These are phyloP conservation scores for Corbicula japonica DNA, from an alignment of 2,888 invertebrate species.

Conservation along the genomic window DNA sequence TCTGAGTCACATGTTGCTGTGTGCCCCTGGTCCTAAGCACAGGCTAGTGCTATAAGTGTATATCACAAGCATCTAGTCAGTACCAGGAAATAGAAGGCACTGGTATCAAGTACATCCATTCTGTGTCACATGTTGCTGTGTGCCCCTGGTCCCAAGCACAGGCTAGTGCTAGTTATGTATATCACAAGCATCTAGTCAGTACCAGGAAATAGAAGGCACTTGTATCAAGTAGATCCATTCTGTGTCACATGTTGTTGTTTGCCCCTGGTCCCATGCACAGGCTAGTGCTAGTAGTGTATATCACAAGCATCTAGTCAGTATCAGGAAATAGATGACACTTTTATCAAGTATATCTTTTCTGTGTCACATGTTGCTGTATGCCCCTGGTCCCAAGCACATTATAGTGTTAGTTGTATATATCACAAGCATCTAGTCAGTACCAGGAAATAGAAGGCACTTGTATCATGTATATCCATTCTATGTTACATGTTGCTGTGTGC, in stretches of 20 bases:
- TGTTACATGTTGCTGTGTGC: conserved; percentile 7
- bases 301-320: conserved; percentile 20
- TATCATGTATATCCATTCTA: background rate
- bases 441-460: conserved; percentile 25
- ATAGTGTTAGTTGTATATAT: conserved; percentile 28
- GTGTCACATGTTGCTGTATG: conserved; percentile 4
- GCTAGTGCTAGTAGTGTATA: conserved; percentile 28
- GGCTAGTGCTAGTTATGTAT: conserved; percentile 22
- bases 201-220: conserved; percentile 3
- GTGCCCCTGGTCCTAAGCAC: background rate
- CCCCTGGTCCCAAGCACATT: conserved; percentile 23
- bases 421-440: conserved; percentile 22
- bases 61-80: conserved; percentile 1
- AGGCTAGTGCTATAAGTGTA: too few relatives aligned
- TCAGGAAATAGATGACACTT: conserved; percentile 23
- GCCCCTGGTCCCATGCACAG: conserved; percentile 24
- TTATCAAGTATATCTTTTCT: background rate
- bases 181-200: conserved; percentile 18
- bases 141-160: conserved; percentile 20
- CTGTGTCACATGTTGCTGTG: background rate
- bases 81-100: conserved; percentile 10
- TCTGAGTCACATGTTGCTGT: too few relatives aligned
- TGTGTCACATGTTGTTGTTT: background rate
- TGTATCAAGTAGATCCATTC: too few relatives aligned
- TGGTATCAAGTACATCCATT: background rate